Conservation (phyloP, 1,140 invertebrate genomes). For the Drosophila hydei region DNA sequence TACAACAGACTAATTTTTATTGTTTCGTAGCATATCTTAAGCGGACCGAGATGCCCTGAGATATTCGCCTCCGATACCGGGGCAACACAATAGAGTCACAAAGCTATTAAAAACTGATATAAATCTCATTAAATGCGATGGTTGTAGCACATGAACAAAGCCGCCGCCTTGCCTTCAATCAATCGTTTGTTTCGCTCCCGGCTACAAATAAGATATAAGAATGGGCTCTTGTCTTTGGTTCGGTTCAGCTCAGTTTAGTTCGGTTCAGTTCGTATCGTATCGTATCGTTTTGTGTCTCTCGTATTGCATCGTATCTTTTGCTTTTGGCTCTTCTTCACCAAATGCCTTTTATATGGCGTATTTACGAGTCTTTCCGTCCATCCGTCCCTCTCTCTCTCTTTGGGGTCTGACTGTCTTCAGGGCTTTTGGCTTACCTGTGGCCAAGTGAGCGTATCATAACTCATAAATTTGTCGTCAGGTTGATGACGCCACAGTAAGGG, state of each 20-base stretch:
- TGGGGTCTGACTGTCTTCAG: neutral
- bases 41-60: slow-evolving; percentile 44
- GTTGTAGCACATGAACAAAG: slow-evolving; percentile 78
- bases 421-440: slow-evolving; percentile 31
- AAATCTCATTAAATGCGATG: slow-evolving; percentile 81
- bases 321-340: slow-evolving; percentile 27
- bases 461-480: slow-evolving; percentile 57
- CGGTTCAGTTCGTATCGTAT: slow-evolving; percentile 26
- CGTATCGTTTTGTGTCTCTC: slow-evolving; percentile 21
- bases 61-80: slow-evolving; percentile 55
- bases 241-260: slow-evolving; percentile 17
- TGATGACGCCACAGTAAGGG: slow-evolving; percentile 54
- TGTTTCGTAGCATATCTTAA: slow-evolving; percentile 9
- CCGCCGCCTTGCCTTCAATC: slow-evolving; percentile 71
- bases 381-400: slow-evolving; percentile 6
- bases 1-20: slow-evolving; percentile 65
- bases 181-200: slow-evolving; percentile 75
- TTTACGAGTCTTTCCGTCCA: slow-evolving; percentile 22
- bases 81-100: slow-evolving; percentile 73
- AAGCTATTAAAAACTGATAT: slow-evolving; percentile 81
- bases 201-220: slow-evolving; percentile 55
- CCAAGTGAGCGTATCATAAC: slow-evolving; percentile 46
- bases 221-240: slow-evolving; percentile 54
- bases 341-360: slow-evolving; percentile 42
- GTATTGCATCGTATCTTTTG: slow-evolving; percentile 17